Conservation (phyloP, 2,888 invertebrate genomes). For the Phania funesta region DNA sequence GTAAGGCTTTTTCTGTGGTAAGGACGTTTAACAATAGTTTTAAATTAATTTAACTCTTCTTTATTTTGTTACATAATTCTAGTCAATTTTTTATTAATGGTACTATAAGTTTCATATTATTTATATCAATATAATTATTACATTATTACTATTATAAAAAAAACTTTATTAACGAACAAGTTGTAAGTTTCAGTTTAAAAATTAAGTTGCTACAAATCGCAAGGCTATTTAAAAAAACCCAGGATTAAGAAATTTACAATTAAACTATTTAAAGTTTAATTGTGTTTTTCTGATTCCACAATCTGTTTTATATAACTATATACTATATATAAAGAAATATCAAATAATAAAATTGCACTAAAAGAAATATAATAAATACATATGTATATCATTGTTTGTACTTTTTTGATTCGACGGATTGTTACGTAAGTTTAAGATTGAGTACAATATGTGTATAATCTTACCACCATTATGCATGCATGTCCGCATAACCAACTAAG, state of each 20-base stretch:
- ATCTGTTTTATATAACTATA: conserved; percentile 46
- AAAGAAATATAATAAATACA: conserved; percentile 46
- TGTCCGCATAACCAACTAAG: too few species aligned
- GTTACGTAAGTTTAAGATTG: too few species aligned
- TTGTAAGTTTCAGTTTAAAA: conserved; percentile 42
- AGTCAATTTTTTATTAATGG: conserved; percentile 58
- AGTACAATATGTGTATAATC: too few species aligned
- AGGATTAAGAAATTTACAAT: conserved; percentile 34
- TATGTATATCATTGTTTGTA: too few species aligned
- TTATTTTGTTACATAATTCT: conserved; percentile 57
- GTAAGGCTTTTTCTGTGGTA: conserved; percentile 37
- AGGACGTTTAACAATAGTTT: conserved; percentile 41
- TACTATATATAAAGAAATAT: conserved; percentile 42
- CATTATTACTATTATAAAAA: conserved; percentile 13
- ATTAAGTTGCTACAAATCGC: conserved; percentile 51
- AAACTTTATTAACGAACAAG: conserved; percentile 5
- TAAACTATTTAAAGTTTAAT: conserved; percentile 41
- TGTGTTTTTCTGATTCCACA: conserved; percentile 29
- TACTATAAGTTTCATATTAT: conserved; percentile 47
- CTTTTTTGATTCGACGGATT: too few species aligned
- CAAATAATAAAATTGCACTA: conserved; percentile 52
- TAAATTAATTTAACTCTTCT: conserved; percentile 26
- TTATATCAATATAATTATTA: conserved; percentile 28
- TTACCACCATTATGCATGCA: too few species aligned
- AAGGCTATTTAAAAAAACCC: conserved; percentile 51